phyloP scores from a whole-genome alignment of 2,888 invertebrate species.

The Emmelina monodactyla region DNA sequence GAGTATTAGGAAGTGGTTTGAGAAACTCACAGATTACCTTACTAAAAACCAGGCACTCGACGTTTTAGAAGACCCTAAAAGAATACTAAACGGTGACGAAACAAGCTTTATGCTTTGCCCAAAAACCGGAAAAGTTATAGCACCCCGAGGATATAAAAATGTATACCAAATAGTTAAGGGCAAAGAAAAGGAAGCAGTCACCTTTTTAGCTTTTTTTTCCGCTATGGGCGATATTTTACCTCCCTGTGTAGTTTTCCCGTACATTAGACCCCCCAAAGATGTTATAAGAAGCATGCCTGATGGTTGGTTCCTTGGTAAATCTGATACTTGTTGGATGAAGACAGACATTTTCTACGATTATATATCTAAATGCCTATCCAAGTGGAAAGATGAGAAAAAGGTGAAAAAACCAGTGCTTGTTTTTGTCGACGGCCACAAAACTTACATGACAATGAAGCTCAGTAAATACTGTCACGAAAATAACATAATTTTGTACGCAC shows the following conservation, averaged over 20 bases:
- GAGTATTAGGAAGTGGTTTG: neutral
- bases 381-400: constrained; percentile 9
- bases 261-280: constrained; percentile 11
- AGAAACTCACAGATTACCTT: neutral
- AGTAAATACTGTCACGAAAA: constrained; percentile 10
- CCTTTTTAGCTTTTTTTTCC: constrained; percentile 15
- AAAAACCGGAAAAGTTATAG: constrained; percentile 16
- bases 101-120: constrained; percentile 13
- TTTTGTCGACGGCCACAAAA: constrained; percentile 13
- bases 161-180: constrained; percentile 13
- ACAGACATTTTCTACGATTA: constrained; percentile 12
- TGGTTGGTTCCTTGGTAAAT: constrained; percentile 11
- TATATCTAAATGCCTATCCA: constrained; percentile 8
- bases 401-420: constrained; percentile 10
- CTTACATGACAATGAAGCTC: constrained; percentile 8
- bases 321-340: constrained; percentile 14
- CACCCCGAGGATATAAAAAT: constrained; percentile 18
- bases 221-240: constrained; percentile 16
- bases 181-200: constrained; percentile 19
- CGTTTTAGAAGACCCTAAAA: neutral
- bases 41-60: neutral
- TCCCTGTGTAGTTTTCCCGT: constrained; percentile 16
- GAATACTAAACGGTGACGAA: constrained; percentile 1
- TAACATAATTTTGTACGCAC: constrained; percentile 10
- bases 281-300: constrained; percentile 11